Percentiles rank a stretch among this genome's conserved stretches.
phyloP scores from a whole-genome alignment of 2,888 invertebrate species.

The Meandrusa payeni region DNA sequence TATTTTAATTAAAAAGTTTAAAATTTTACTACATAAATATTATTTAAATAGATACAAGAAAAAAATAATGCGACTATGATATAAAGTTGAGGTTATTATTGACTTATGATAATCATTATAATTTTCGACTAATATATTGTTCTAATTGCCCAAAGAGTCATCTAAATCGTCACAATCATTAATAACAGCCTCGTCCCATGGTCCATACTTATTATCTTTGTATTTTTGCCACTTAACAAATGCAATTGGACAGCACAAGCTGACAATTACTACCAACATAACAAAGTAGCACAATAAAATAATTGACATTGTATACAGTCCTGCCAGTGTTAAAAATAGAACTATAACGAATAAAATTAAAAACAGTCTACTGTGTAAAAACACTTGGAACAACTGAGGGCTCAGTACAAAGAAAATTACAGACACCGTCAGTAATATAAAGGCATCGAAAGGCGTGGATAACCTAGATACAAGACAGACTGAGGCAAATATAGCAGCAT shows the following conservation, averaged over 20 bases:
- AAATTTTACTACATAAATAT: no score
- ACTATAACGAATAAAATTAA: conserved; percentile 73
- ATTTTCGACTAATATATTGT: neutral
- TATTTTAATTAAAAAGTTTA: no score
- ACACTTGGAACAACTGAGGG: conserved; percentile 87
- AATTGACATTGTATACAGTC: conserved; percentile 79
- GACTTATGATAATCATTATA: no score
- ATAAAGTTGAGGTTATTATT: no score
- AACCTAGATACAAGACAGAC: conserved; percentile 96
- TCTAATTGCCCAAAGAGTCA: conserved; percentile 40
- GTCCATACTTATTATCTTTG: conserved; percentile 96
- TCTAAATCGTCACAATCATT: conserved; percentile 81
- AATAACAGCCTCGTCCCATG: conserved; percentile 97
- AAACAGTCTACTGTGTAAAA: conserved; percentile 80
- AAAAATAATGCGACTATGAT: no score
- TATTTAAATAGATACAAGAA: no score
- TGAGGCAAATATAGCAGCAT: conserved; percentile 96
- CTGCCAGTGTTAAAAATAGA: conserved; percentile 69
- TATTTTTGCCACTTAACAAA: conserved; percentile 89
- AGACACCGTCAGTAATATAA: conserved; percentile 93
- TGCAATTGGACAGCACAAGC: conserved; percentile 86
- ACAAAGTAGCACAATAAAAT: conserved; percentile 83
- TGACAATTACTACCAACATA: conserved; percentile 82
- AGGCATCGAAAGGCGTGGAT: conserved; percentile 91
- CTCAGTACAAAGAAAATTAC: conserved; percentile 94